These are phyloP conservation scores for Diuraphis noxia DNA, from an alignment of 1,140 invertebrate genomes.

Conservation along the genomic window DNA sequence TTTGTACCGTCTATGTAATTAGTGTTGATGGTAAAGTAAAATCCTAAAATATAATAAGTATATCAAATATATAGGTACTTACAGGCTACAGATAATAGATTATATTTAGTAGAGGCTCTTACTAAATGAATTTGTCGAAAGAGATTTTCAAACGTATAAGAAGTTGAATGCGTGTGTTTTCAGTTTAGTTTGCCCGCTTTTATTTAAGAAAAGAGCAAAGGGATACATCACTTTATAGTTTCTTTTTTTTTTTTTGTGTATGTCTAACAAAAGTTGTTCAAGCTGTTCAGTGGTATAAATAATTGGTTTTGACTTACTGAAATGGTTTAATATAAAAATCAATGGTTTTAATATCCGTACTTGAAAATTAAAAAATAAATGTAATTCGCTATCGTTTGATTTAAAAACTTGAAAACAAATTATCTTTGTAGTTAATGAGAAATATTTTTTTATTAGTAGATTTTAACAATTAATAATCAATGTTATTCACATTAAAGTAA, in stretches of 20 bases:
- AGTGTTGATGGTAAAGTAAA: not conserved
- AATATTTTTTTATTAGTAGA: not conserved
- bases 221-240: not conserved
- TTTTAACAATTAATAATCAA: not conserved
- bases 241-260: not conserved
- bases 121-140: not conserved
- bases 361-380: not conserved
- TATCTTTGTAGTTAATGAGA: not conserved
- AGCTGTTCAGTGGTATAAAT: not conserved
- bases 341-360: not conserved
- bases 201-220: not conserved
- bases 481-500: not conserved
- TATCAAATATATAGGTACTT: not conserved
- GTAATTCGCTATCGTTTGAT: not conserved
- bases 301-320: not conserved
- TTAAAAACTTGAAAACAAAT: not conserved
- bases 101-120: not conserved
- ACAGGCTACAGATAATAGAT: too few species aligned
- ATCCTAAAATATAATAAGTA: not conserved
- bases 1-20: not conserved
- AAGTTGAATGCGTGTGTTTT: not conserved
- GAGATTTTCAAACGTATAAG: not conserved
- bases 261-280: not conserved
- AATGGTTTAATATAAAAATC: not conserved
- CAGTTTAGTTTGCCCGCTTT: not conserved